Evolutionary conservation across 92 coral and sea anemone genomes (phyloP), one percentile per base, ranked within the genome.

Genomic region (Epizoanthus scotinus): DNA sequence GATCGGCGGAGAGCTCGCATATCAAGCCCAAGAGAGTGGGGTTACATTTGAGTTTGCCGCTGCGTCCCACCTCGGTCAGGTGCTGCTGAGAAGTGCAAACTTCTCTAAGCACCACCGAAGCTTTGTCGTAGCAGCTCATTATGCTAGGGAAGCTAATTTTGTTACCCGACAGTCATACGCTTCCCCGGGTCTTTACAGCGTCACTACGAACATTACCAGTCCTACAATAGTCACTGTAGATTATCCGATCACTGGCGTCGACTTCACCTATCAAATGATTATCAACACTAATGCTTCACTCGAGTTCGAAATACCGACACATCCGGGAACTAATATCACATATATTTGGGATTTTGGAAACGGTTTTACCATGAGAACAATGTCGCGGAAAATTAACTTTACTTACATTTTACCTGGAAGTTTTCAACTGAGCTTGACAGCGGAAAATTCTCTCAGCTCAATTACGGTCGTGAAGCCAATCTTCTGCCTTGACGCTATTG

Each of bases 321-420:
- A 95, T 57, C 72, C 89, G 3, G 95, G 98, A 21, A 83, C 98
- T 14, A 89, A 89, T 38, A 60, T 81, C 3, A 89, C 91, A 42
- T 92, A 95, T 77, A 40, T 73, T 2, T 95, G 98, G 98, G 87
- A 92, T 74, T 95, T 95, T 66, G 97, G 97, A 5, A 92, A 95
- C 67, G 95, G 92, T 34, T 60, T 69, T 21, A 52, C 9, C 9
- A 13, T 80, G 68, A 89, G 87, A 70, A 82, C 88, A 19, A 84
- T 84, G 71, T 8, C 53, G 5, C 63, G 79, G 7, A 61, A 21
- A 7, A 85, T 85, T 3, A 83, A 57, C 25, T 87, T 92, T 84
- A 84, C 87, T 13, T 95, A 85, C 78, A 49, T 71, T 8, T 47
- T 75, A 19, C 84, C 88, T 21, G 95, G 95, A 9, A 77, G 66